A percentile compares a stretch with the other conserved stretches of the same genome.
These are phyloP conservation scores for Lasioglossum pauxillum DNA, from an alignment of 2,888 invertebrate genomes.

Conservation along the genomic window DNA sequence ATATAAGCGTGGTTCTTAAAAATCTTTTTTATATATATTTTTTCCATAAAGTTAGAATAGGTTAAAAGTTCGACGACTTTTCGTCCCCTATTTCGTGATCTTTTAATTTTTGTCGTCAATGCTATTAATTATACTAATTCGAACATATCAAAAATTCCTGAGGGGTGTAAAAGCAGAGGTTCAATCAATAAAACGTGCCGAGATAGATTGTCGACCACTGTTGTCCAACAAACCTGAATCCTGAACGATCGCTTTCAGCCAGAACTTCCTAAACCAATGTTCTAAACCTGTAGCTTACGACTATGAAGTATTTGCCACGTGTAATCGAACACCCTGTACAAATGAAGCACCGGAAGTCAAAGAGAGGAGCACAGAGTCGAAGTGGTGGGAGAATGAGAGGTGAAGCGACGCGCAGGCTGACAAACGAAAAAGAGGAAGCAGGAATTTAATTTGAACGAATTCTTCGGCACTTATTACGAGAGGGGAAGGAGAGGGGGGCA, in stretches of 20 bases:
- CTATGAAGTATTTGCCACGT: background rate
- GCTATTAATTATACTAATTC: background rate
- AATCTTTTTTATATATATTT: too few relatives aligned
- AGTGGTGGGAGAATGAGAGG: background rate
- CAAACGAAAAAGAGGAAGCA: slow-evolving; percentile 62
- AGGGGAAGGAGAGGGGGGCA: slow-evolving; percentile 36
- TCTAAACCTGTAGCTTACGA: background rate
- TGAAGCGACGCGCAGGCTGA: slow-evolving; percentile 10
- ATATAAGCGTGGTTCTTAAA: too few relatives aligned
- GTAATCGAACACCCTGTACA: slow-evolving; percentile 3
- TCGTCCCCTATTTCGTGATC: background rate
- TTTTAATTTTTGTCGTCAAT: background rate
- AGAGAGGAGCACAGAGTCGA: background rate
- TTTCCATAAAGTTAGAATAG: background rate
- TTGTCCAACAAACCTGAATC: too few relatives aligned
- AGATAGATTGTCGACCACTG: too few relatives aligned
- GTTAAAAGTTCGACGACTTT: background rate
- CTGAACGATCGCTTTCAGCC: background rate
- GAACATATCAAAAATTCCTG: too few relatives aligned
- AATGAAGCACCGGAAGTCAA: slow-evolving; percentile 17
- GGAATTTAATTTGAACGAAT: slow-evolving; percentile 81
- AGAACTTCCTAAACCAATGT: background rate
- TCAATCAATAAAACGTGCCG: too few relatives aligned
- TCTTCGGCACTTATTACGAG: slow-evolving; percentile 78
- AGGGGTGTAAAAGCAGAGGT: too few relatives aligned